Percentiles rank a stretch among this genome's conserved stretches.
phyloP scores from a whole-genome alignment of 2,888 invertebrate genomes.

The Nephrotoma appendiculata region DNA sequence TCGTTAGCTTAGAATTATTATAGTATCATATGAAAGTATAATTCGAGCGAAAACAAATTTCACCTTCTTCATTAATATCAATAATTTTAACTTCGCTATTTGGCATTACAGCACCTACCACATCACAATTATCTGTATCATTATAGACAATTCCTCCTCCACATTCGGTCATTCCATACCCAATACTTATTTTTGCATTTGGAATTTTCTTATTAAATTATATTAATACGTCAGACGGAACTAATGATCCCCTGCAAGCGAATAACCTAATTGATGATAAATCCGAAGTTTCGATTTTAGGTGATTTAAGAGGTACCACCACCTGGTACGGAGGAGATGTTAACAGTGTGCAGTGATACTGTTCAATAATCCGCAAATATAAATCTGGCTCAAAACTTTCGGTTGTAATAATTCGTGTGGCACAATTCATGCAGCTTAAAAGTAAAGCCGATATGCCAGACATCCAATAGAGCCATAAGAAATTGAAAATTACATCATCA shows the following conservation, averaged over 20 bases:
- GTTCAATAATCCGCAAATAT: background rate
- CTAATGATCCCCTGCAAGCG: background rate
- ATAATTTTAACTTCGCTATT: background rate
- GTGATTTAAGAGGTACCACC: background rate
- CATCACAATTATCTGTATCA: background rate
- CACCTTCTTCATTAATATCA: background rate
- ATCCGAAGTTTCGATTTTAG: background rate
- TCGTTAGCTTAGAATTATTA: slow-evolving; percentile 14
- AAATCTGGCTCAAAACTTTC: background rate
- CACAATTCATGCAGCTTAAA: background rate
- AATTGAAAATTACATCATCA: background rate
- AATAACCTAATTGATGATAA: background rate
- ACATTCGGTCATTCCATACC: background rate
- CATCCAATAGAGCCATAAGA: background rate
- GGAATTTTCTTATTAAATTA: background rate
- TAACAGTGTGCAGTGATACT: background rate
- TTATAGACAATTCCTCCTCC: background rate
- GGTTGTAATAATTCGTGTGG: background rate
- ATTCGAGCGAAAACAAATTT: background rate
- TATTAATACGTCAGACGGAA: background rate
- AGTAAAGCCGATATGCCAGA: background rate
- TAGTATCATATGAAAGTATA: background rate
- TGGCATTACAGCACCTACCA: background rate
- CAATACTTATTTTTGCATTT: background rate
- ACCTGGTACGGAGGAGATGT: background rate